These are phyloP conservation scores for Cantharis rufa DNA, from an alignment of 2,888 invertebrate species.

Conservation along the genomic window DNA sequence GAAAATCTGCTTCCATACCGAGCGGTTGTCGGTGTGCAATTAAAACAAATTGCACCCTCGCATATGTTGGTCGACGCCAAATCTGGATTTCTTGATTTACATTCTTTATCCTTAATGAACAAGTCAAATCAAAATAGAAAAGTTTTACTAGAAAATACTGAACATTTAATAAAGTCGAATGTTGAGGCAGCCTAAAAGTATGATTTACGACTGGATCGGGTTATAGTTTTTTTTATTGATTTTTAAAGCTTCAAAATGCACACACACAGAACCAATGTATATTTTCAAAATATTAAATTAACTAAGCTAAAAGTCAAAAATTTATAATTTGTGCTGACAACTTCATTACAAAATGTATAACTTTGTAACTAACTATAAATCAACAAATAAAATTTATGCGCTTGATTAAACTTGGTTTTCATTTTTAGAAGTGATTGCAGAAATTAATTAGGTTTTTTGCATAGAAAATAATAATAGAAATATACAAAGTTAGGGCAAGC, in stretches of 20 bases:
- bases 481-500: not conserved
- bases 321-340: not conserved
- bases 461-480: not conserved
- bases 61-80: conserved; percentile 31
- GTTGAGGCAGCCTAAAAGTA: not conserved
- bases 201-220: not conserved
- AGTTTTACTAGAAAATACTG: not conserved
- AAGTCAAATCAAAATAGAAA: not conserved
- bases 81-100: conserved; percentile 24
- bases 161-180: not conserved
- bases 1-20: conserved; percentile 28
- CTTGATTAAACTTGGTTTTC: not conserved
- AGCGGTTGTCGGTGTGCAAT: conserved; percentile 31
- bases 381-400: not conserved
- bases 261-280: not conserved
- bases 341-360: not conserved
- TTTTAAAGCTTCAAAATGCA: not conserved
- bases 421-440: not conserved
- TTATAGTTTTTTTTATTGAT: not conserved
- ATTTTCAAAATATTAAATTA: not conserved
- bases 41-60: conserved; percentile 32
- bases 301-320: not conserved
- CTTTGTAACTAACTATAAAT: not conserved
- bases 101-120: conserved; percentile 25
- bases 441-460: not conserved